phyloP scores from a whole-genome alignment of 2,797 vertebrate genomes.

The Micrastur ruficollis region DNA sequence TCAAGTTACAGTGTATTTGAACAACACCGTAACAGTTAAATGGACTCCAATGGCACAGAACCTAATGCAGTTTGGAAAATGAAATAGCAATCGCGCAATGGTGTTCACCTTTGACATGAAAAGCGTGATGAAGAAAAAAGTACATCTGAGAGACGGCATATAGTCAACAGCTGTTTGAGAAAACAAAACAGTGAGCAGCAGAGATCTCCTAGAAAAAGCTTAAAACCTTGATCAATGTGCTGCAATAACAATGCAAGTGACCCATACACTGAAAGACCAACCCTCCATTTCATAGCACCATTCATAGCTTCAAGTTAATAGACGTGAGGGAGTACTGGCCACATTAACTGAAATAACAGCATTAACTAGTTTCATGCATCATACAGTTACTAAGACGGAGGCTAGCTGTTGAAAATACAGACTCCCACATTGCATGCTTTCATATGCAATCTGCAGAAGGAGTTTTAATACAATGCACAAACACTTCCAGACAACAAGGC shows the following conservation, averaged over 20 bases:
- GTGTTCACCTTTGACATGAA: not conserved
- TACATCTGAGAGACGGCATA: not conserved
- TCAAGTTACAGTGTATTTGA: not conserved
- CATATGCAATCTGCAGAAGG: not conserved
- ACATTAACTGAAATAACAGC: not conserved
- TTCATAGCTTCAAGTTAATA: not conserved
- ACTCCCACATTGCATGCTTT: not conserved
- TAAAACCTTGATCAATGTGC: not conserved
- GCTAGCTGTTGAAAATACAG: not conserved
- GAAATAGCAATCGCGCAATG: not conserved
- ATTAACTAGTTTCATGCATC: not conserved
- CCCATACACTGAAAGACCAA: not conserved
- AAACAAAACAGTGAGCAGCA: not conserved
- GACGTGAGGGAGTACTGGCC: not conserved
- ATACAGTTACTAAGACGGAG: not conserved
- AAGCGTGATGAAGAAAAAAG: not conserved
- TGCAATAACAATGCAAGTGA: not conserved
- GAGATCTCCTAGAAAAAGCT: not conserved
- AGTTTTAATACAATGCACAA: not conserved
- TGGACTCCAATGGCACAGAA: not conserved
- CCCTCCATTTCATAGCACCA: not conserved
- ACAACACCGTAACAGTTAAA: not conserved
- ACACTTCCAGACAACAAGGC: not conserved
- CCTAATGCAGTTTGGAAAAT: not conserved
- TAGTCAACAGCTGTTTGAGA: not conserved